phyloP scores from a whole-genome alignment of 2,797 vertebrate species.

The Centroberyx gerrardi region DNA sequence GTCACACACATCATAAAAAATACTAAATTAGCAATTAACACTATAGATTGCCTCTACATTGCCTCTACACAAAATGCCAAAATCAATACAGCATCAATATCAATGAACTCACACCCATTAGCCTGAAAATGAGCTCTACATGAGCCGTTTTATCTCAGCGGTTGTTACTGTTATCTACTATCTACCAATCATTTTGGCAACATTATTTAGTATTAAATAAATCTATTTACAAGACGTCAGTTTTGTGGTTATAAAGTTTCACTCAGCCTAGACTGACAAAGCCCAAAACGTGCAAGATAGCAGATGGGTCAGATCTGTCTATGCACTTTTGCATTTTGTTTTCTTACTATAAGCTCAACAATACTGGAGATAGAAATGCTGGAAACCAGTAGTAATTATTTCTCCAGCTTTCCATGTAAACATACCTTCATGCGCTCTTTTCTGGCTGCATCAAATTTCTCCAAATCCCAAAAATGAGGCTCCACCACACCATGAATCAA shows the following conservation, averaged over 20 bases:
- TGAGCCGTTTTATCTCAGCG: not conserved
- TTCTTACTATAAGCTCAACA: not conserved
- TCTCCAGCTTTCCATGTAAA: slow-evolving; percentile 4
- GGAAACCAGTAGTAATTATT: not conserved
- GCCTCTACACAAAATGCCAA: slow-evolving; percentile 42
- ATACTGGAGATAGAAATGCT: not conserved
- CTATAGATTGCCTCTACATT: slow-evolving; percentile 25
- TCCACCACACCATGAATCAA: slow-evolving; percentile 67
- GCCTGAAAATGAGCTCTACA: slow-evolving; percentile 47
- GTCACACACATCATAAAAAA: slow-evolving; percentile 17
- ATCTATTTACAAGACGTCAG: not conserved
- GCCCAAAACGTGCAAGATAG: slow-evolving; percentile 21
- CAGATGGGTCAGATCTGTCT: slow-evolving; percentile 24
- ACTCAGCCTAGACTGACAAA: slow-evolving; percentile 21
- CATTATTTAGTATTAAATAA: not conserved
- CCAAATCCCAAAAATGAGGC: slow-evolving; percentile 52
- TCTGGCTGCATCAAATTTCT: slow-evolving; percentile 60
- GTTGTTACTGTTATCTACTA: not conserved
- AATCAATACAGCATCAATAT: slow-evolving; percentile 68
- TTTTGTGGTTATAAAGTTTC: slow-evolving; percentile 38
- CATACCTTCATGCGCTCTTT: slow-evolving; percentile 79
- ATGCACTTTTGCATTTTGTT: slow-evolving; percentile 32
- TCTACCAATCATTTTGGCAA: not conserved
- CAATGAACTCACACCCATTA: slow-evolving; percentile 50
- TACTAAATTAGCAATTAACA: slow-evolving; percentile 21